A percentile compares a stretch with the other conserved stretches of the same genome.
phyloP scores from a whole-genome alignment of 2,797 vertebrate genomes.

The Sandelia bainsii region DNA sequence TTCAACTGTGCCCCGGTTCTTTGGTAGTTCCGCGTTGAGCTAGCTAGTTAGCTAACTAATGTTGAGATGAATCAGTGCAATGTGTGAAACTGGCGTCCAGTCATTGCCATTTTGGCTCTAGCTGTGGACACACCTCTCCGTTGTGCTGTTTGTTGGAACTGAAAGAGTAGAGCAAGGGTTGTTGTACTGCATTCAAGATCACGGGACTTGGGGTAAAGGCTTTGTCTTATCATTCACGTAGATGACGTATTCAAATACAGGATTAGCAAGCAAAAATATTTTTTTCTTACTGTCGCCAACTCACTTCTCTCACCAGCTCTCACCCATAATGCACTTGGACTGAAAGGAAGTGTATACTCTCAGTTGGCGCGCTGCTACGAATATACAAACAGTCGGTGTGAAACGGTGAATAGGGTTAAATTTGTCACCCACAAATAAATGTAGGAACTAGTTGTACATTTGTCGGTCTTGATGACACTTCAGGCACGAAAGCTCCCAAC shows the following conservation, averaged over 20 bases:
- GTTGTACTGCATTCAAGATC: neutral
- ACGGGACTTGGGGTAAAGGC: neutral
- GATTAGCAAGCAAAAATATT: neutral
- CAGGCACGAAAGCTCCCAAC: neutral
- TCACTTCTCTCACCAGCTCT: conserved; percentile 22
- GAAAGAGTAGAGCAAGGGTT: neutral
- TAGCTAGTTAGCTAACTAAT: conserved; percentile 53
- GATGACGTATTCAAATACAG: neutral
- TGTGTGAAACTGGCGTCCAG: conserved; percentile 61
- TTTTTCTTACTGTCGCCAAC: neutral
- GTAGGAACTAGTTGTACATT: neutral
- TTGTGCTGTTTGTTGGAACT: conserved; percentile 7
- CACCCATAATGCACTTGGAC: conserved; percentile 74
- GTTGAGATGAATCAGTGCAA: conserved; percentile 69
- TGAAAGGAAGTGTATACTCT: conserved; percentile 60
- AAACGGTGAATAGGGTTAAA: neutral
- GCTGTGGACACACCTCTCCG: conserved; percentile 66
- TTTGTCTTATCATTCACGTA: neutral
- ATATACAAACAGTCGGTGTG: neutral
- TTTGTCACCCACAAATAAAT: neutral
- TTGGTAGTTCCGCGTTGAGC: conserved; percentile 56
- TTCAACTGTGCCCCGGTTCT: conserved; percentile 51
- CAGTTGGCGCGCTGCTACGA: conserved; percentile 56
- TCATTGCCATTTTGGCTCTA: conserved; percentile 71
- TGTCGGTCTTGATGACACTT: neutral